Conservation (phyloP, 2,113 vertebrate genomes). For the Peromyscus californicus region DNA sequence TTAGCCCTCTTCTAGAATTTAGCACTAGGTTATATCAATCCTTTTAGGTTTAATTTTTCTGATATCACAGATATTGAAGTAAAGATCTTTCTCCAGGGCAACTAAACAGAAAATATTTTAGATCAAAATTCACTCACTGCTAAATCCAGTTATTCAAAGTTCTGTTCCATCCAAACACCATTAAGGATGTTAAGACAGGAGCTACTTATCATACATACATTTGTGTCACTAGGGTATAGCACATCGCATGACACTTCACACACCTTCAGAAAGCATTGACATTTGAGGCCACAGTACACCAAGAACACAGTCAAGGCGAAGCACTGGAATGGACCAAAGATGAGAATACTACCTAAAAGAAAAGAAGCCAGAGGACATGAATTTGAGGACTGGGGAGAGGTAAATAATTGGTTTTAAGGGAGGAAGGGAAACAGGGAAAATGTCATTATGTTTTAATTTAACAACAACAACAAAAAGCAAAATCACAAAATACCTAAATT, state of each 20-base stretch:
- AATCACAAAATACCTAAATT: background rate
- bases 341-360: constrained; percentile 21
- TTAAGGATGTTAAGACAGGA: background rate
- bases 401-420: no score
- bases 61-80: background rate
- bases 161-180: constrained; percentile 3
- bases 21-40: background rate
- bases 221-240: background rate
- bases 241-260: background rate
- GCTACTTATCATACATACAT: background rate
- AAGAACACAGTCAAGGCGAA: constrained; percentile 65
- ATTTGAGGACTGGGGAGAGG: background rate
- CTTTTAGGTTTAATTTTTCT: background rate
- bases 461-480: background rate
- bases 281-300: constrained; percentile 44
- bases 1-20: background rate
- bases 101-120: background rate
- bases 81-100: background rate
- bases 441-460: background rate
- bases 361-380: background rate
- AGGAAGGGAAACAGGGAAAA: background rate
- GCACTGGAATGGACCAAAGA: background rate
- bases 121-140: background rate
- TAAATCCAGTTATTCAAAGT: constrained; percentile 30
- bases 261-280: background rate